Base-by-base conservation (phyloP, 2,113 vertebrate species). In the Pitta sordida region DNA sequence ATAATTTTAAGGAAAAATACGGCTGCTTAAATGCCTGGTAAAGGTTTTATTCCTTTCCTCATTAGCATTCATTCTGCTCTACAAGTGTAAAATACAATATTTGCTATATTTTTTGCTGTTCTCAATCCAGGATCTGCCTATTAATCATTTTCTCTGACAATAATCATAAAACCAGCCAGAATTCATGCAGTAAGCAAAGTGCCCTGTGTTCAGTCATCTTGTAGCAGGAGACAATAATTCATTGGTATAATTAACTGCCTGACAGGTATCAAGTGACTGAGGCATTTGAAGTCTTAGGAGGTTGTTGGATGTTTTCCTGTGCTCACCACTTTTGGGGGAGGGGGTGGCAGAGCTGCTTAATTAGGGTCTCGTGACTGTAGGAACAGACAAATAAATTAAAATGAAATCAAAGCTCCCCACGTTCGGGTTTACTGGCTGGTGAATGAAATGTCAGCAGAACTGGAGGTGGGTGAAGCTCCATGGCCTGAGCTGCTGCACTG, bases 101-200 rank as follows among this genome's bases (percentile, higher is more conserved):
- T 77, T 34, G n/a, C 7, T 32, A 10, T 24, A 32, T 21, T 73
- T n/a, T 78, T 75, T 78, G 65, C 75, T 75, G 49, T 77, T 74
- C 44, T 81, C 18, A 2, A 4, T 65, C 53, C 43, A 37, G 1
- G 82, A 52, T 34, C 91, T 91, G 75, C 62, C 83, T 84, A 46
- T 79, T 88, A 90, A 83, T 91, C 7, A 37, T 86, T 83, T 88
- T 88, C 73, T 51, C 44, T 94, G 82, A 67, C 82, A 82, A 49
- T 68, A 79, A 93, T 81, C 53, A 48, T 86, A 82, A 94, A 91
- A 86, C 26, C 39, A 86, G 55, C 53, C 71, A 63, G 60, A 90
- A 90, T 68, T 46, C 81, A 41, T 68, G 82, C 64, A 51, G 70
- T 84, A 89, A 84, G 62, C 65, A 49, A 75, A 59, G 49, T 26